phyloP scores from a whole-genome alignment of 2,797 vertebrate species.

The Huso huso region DNA sequence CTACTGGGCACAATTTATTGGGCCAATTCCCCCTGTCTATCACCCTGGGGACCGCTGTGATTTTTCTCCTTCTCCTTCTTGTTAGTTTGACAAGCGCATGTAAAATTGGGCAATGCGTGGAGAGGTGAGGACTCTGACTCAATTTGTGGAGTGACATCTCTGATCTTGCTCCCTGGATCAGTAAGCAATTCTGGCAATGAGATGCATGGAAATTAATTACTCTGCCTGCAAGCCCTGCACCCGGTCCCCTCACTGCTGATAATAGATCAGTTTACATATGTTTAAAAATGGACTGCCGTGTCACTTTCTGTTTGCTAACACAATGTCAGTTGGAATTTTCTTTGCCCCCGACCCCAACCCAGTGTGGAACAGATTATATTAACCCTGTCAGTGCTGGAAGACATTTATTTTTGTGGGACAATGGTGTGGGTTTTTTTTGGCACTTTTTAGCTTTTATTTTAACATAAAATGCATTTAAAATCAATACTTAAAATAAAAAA shows the following conservation, averaged over 20 bases:
- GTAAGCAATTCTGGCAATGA: conserved; percentile 95
- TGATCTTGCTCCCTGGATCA: conserved; percentile 74
- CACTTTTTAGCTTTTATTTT: too few relatives aligned
- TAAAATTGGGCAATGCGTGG: conserved; percentile 58
- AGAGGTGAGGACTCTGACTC: conserved; percentile 72
- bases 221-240: conserved; percentile 46
- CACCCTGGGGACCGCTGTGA: conserved; percentile 58
- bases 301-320: conserved; percentile 34
- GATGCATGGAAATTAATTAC: conserved; percentile 95
- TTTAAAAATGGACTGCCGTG: conserved; percentile 40
- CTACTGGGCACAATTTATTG: conserved; percentile 94
- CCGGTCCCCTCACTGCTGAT: conserved; percentile 38
- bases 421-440: too few relatives aligned
- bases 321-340: conserved; percentile 19
- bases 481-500: too few relatives aligned
- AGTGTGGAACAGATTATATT: neutral
- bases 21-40: conserved; percentile 88
- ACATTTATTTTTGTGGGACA: too few relatives aligned
- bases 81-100: conserved; percentile 63
- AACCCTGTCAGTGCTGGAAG: conserved; percentile 3
- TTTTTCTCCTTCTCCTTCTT: conserved; percentile 47
- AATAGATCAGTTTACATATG: conserved; percentile 50
- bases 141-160: conserved; percentile 86
- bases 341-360: neutral
- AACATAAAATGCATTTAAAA: too few relatives aligned